Conservation (phyloP, 2,888 invertebrate species). For the Caradrina clavipalpis region DNA sequence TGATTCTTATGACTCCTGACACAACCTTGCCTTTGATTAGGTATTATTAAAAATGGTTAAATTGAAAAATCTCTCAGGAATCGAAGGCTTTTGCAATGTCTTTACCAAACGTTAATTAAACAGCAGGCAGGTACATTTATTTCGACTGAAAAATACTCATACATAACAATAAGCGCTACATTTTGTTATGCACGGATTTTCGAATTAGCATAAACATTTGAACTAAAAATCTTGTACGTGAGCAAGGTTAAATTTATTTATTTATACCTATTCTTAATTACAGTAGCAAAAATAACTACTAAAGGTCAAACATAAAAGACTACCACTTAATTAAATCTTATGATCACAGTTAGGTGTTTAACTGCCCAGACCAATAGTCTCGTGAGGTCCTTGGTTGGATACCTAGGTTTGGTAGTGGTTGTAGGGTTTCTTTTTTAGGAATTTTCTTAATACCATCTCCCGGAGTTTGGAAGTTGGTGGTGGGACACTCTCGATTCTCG, state of each 20-base stretch:
- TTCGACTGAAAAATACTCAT: not conserved
- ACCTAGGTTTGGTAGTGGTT: too few relatives aligned
- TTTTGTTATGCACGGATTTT: slow-evolving; percentile 1
- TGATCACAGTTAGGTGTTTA: too few relatives aligned
- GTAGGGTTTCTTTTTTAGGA: too few relatives aligned
- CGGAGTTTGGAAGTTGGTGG: too few relatives aligned
- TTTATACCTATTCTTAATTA: slow-evolving; percentile 5
- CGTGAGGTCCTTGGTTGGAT: too few relatives aligned
- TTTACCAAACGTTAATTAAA: too few relatives aligned
- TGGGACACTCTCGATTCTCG: too few relatives aligned
- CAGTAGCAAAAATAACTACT: not conserved
- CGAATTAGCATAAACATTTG: slow-evolving; percentile 12
- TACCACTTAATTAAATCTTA: not conserved
- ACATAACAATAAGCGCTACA: not conserved
- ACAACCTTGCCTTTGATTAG: too few relatives aligned
- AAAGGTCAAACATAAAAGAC: not conserved
- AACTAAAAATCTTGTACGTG: slow-evolving; percentile 2
- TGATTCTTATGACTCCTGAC: not conserved
- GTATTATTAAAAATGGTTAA: not conserved
- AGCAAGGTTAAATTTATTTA: slow-evolving; percentile 18
- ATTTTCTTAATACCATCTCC: too few relatives aligned
- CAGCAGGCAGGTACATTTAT: not conserved
- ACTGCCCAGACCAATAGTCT: too few relatives aligned
- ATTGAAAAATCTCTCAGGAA: too few relatives aligned
- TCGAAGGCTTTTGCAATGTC: not conserved